Evolutionary conservation across 2,113 vertebrate species (phyloP).

Genomic region (Struthio camelus): DNA sequence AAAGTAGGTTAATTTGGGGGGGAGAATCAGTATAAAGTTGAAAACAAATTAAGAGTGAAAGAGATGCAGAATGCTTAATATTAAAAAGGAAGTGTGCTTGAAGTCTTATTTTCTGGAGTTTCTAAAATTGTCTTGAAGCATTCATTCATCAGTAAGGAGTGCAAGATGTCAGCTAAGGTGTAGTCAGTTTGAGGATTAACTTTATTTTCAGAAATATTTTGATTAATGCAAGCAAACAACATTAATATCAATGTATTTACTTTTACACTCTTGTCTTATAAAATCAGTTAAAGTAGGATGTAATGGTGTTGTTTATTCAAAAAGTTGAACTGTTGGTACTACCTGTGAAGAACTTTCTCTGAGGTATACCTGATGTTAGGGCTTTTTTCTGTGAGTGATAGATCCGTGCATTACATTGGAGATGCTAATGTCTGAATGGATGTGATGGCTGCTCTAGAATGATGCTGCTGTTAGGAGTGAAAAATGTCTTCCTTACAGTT

Average conservation of each 20-base stretch:
- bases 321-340: not conserved
- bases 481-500: slow-evolving; percentile 81
- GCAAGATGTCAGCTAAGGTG: not conserved
- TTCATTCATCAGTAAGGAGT: not conserved
- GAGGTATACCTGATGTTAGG: slow-evolving; percentile 1
- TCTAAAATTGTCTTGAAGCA: not conserved
- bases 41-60: not conserved
- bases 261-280: not conserved
- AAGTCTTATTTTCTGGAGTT: not conserved
- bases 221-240: not conserved
- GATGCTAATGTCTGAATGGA: slow-evolving; percentile 72
- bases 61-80: not conserved
- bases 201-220: not conserved
- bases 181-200: not conserved
- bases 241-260: not conserved
- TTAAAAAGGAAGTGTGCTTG: not conserved
- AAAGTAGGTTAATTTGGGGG: not conserved
- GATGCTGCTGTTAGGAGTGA: slow-evolving; percentile 81
- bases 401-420: slow-evolving; percentile 64
- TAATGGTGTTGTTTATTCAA: not conserved
- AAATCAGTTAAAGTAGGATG: not conserved
- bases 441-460: slow-evolving; percentile 73
- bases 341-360: slow-evolving; percentile 37
- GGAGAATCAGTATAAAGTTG: not conserved
- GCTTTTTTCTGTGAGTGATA: slow-evolving; percentile 66